Evolutionary conservation across 2,888 invertebrate genomes (phyloP).

Genomic region (Meta bourneti): DNA sequence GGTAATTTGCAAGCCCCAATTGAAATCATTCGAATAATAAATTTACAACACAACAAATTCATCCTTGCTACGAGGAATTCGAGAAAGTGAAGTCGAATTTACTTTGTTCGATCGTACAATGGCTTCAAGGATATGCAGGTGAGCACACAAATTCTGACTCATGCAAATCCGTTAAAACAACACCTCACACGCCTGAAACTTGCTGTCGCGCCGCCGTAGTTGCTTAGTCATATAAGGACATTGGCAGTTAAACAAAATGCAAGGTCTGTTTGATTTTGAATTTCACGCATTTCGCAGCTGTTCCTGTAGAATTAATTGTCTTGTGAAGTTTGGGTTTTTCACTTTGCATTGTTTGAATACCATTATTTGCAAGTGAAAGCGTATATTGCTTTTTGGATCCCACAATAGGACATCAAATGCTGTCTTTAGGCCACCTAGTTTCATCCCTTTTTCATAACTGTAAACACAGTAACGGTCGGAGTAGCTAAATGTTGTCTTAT

Average conservation of each 20-base stretch:
- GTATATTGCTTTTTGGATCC: too few relatives aligned
- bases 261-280: not conserved
- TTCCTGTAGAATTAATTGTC: not conserved
- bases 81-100: not conserved
- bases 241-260: not conserved
- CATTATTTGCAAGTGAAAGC: too few relatives aligned
- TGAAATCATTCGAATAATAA: too few relatives aligned
- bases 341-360: not conserved
- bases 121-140: constrained; percentile 27
- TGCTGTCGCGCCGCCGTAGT: not conserved
- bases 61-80: not conserved
- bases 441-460: too few relatives aligned
- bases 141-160: constrained; percentile 19
- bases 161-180: constrained; percentile 12
- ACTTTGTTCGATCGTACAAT: not conserved
- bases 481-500: too few relatives aligned
- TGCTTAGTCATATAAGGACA: not conserved
- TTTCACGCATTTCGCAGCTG: not conserved
- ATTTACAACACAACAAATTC: too few relatives aligned
- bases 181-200: not conserved
- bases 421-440: not conserved
- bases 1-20: too few relatives aligned
- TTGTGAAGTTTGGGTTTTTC: not conserved
- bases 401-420: too few relatives aligned
- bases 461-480: too few relatives aligned